A percentile compares a stretch with the other conserved stretches of the same genome.
Conservation (phyloP, 2,888 invertebrate genomes). For the Alsophila aescularia region DNA sequence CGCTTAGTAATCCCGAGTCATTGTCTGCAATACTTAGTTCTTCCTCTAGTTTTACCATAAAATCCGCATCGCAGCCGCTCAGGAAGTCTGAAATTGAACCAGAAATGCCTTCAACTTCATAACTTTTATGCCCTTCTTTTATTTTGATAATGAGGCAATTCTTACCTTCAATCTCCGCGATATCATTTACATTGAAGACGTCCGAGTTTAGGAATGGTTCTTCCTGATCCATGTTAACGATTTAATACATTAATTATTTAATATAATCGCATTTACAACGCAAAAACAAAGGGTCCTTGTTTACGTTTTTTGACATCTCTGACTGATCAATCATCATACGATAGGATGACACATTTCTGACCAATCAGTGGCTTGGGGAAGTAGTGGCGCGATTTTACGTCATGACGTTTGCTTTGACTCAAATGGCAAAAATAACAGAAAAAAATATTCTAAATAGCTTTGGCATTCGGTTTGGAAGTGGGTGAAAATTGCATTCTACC, state of each 20-base stretch:
- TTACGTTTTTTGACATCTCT: slow-evolving; percentile 68
- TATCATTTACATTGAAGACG: slow-evolving; percentile 87
- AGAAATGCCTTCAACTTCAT: neutral
- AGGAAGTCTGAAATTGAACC: slow-evolving; percentile 82
- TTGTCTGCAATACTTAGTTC: slow-evolving; percentile 69
- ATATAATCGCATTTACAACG: slow-evolving; percentile 29
- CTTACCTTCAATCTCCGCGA: slow-evolving; percentile 88
- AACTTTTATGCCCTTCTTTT: slow-evolving; percentile 2
- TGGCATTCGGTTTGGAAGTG: too few species aligned
- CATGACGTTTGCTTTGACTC: too few species aligned
- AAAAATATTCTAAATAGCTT: too few species aligned
- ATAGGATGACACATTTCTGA: slow-evolving; percentile 55
- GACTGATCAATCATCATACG: slow-evolving; percentile 42
- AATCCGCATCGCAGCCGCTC: slow-evolving; percentile 87
- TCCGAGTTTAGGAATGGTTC: slow-evolving; percentile 77
- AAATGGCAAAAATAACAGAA: too few species aligned
- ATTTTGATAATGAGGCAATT: neutral
- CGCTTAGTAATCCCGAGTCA: slow-evolving; percentile 59
- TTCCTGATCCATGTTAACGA: slow-evolving; percentile 63
- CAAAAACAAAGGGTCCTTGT: slow-evolving; percentile 50
- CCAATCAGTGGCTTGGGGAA: slow-evolving; percentile 83
- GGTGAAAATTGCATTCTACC: too few species aligned
- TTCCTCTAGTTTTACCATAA: slow-evolving; percentile 82
- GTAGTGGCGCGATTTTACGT: slow-evolving; percentile 86
- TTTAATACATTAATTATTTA: slow-evolving; percentile 27